Evolutionary conservation across 2,888 invertebrate genomes (phyloP).

Genomic region (Aleiodes testaceus): DNA sequence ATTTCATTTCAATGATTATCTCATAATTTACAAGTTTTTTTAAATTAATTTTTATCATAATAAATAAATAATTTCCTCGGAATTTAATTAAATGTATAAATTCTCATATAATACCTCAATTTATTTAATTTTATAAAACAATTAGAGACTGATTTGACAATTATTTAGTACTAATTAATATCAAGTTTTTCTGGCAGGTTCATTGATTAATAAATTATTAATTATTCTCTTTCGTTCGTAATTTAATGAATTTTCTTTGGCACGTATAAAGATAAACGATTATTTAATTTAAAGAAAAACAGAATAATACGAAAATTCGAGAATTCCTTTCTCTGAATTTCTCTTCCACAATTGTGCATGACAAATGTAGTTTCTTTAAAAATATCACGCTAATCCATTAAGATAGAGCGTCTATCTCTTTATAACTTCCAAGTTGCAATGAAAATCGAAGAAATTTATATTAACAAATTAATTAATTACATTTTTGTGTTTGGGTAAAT

Average conservation of each 20-base stretch:
- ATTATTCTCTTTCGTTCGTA: conserved; percentile 1
- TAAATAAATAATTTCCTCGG: no score
- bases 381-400: conserved; percentile 36
- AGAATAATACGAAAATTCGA: conserved; percentile 12
- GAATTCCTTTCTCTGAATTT: not conserved
- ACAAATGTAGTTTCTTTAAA: conserved; percentile 28
- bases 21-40: no score
- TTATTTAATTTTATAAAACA: conserved; percentile 7
- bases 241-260: conserved; percentile 32
- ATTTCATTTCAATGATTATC: no score
- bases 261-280: conserved; percentile 28
- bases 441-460: conserved; percentile 45
- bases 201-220: conserved; percentile 25
- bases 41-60: no score
- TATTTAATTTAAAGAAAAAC: conserved; percentile 21
- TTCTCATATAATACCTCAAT: not conserved
- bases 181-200: conserved; percentile 40
- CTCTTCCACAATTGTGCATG: conserved; percentile 21
- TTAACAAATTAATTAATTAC: conserved; percentile 30
- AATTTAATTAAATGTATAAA: no score
- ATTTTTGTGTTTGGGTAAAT: conserved; percentile 9
- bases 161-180: conserved; percentile 25
- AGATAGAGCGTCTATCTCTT: conserved; percentile 31
- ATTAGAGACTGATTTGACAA: conserved; percentile 17
- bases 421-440: conserved; percentile 32